phyloP scores from a whole-genome alignment of 1,140 invertebrate genomes.

The Drosophila orena region DNA sequence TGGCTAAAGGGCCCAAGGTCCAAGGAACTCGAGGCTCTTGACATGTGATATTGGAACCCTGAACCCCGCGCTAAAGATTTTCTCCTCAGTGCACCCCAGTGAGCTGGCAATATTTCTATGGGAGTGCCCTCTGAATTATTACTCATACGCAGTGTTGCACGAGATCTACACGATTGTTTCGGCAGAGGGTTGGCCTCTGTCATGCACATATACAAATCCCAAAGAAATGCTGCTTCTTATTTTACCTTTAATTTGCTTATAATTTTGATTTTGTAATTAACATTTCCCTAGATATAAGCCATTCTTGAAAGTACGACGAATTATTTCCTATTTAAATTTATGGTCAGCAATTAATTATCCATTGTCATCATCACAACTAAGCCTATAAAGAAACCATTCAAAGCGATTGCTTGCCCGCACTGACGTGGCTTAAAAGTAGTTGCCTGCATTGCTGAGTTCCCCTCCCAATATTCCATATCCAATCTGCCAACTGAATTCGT shows the following conservation, averaged over 20 bases:
- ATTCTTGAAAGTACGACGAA: background rate
- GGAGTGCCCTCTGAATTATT: conserved; percentile 3
- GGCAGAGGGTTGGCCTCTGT: no score
- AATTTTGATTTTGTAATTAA: no score
- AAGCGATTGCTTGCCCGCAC: background rate
- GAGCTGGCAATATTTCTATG: conserved; percentile 6
- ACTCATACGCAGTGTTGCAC: conserved; percentile 22
- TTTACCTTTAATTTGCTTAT: no score
- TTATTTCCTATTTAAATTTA: no score
- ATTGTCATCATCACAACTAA: no score
- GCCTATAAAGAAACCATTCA: no score
- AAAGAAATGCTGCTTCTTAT: no score
- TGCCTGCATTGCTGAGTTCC: background rate
- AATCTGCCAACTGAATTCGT: conserved; percentile 1
- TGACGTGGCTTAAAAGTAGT: background rate
- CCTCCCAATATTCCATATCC: conserved; percentile 8
- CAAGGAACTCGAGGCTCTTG: conserved; percentile 24
- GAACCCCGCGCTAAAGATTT: conserved; percentile 8
- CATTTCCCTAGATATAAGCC: background rate
- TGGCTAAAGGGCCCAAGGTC: conserved; percentile 25
- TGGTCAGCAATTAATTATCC: no score
- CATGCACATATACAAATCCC: no score
- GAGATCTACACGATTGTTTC: background rate
- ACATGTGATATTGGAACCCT: conserved; percentile 41
- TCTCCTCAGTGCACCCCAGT: conserved; percentile 6